Base-by-base conservation (phyloP, 2,113 vertebrate genomes). In the Stictonetta naevosa region DNA sequence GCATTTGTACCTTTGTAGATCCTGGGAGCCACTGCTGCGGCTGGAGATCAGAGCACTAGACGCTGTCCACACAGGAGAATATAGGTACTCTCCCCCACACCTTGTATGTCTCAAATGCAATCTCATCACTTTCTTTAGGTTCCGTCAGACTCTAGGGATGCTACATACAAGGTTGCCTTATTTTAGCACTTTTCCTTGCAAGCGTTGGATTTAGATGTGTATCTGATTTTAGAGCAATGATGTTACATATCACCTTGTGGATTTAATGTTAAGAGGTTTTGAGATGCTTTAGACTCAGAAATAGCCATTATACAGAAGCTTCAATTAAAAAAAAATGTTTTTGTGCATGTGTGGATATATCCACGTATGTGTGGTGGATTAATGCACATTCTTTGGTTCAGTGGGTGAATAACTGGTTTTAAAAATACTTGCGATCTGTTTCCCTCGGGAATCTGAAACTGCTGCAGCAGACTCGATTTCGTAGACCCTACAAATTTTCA, bases 321-420 rank as follows among this genome's bases (percentile, higher is more conserved):
- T 86, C 22, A 58, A 8, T 76, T 80, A 58, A 73, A 71, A 33
- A 77, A 86, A 19, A n/a, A n/a, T 40, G 14, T 29, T 88, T 74
- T 77, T 92, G 40, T 77, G 64, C 1, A 0, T 44, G 26, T 86
- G 34, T 72, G 64, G 78, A 60, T 79, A 50, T 31, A 73, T 42
- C 71, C 12, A 55, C 11, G 7, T 87, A 31, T 29, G 74, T 88
- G 66, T 86, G 58, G 63, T n/a, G 96, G 85, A 80, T 91, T 52
- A 86, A 88, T 83, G 67, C 78, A 93, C 85, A 76, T 83, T 93
- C 38, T 67, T 40, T 84, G 67, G 62, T 88, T 93, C 62, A 82
- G 80, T 77, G 84, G 75, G 72, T 94, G 93, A 93, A 83, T 69
- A 92, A 88, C 67, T 90, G 6, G 1, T 67, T 96, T 86, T 83